phyloP scores from a whole-genome alignment of 2,113 vertebrate species.

The Vombatus ursinus region DNA sequence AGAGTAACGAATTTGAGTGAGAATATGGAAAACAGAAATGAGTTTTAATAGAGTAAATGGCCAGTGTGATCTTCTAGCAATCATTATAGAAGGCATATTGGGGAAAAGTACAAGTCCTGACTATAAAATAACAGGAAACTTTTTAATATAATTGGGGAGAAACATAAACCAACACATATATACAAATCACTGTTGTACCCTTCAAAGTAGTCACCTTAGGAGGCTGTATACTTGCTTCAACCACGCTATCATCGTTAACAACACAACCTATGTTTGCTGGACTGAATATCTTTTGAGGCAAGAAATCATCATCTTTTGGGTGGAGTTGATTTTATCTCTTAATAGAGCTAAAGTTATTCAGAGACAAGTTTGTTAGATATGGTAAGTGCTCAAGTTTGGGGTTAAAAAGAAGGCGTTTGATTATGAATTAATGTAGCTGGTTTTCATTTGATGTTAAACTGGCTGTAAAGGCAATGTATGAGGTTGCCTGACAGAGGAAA shows the following conservation, averaged over 20 bases:
- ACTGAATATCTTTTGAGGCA: neutral
- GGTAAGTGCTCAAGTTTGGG: too few species aligned
- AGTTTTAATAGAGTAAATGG: neutral
- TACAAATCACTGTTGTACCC: neutral
- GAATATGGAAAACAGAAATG: too few species aligned
- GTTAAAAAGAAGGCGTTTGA: too few species aligned
- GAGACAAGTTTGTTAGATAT: too few species aligned
- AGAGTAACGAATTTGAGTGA: neutral
- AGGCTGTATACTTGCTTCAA: too few species aligned
- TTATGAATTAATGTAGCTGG: too few species aligned
- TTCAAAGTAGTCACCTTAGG: neutral
- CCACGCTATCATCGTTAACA: neutral
- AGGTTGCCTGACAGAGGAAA: too few species aligned
- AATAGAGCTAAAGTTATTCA: too few species aligned
- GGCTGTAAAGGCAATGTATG: too few species aligned
- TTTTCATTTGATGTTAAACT: too few species aligned
- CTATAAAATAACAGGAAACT: neutral
- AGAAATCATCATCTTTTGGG: too few species aligned
- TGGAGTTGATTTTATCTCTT: too few species aligned
- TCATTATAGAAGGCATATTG: neutral
- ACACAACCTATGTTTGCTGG: neutral
- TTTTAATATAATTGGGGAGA: neutral
- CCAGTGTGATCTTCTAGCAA: neutral
- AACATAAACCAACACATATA: neutral
- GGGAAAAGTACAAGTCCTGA: neutral